Percentiles rank a stretch among this genome's conserved stretches.
These are phyloP conservation scores for Leptestheria dahalacensis DNA, from an alignment of 1,140 invertebrate species.

Conservation along the genomic window DNA sequence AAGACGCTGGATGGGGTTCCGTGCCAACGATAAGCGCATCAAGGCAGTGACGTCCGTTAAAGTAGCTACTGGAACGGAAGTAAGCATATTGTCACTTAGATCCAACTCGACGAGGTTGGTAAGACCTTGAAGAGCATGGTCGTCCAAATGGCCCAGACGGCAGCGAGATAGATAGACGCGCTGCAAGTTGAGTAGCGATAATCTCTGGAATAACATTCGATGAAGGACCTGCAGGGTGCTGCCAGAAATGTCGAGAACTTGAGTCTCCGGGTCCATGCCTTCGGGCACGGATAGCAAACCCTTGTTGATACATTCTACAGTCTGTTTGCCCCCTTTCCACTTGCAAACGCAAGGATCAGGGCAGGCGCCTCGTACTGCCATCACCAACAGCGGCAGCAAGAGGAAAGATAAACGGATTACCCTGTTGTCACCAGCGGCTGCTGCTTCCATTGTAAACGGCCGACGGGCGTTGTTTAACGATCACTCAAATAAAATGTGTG, in stretches of 20 bases:
- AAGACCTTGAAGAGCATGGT: constrained; percentile 60
- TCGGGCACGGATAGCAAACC: constrained; percentile 56
- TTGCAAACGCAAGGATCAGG: constrained; percentile 65
- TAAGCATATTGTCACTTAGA: constrained; percentile 61
- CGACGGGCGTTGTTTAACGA: too few species aligned
- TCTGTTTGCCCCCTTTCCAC: constrained; percentile 81
- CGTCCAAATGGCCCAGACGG: constrained; percentile 55
- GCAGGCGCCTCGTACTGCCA: constrained; percentile 36
- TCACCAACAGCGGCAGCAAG: too few species aligned
- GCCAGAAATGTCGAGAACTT: constrained; percentile 68
- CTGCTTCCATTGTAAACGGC: too few species aligned
- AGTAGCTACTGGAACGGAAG: constrained; percentile 54
- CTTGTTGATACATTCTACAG: constrained; percentile 66
- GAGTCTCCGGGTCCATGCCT: constrained; percentile 69
- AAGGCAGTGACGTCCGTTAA: constrained; percentile 59
- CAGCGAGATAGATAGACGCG: constrained; percentile 64
- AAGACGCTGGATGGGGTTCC: constrained; percentile 59
- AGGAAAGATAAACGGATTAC: too few species aligned
- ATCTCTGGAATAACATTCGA: constrained; percentile 54
- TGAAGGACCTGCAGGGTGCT: constrained; percentile 62
- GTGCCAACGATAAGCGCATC: constrained; percentile 61
- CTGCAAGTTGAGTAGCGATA: constrained; percentile 70
- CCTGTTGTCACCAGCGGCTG: too few species aligned
- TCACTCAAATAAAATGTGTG: too few species aligned
- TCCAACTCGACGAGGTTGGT: constrained; percentile 79